phyloP scores from a whole-genome alignment of 2,113 vertebrate species.

The Tursiops truncatus region DNA sequence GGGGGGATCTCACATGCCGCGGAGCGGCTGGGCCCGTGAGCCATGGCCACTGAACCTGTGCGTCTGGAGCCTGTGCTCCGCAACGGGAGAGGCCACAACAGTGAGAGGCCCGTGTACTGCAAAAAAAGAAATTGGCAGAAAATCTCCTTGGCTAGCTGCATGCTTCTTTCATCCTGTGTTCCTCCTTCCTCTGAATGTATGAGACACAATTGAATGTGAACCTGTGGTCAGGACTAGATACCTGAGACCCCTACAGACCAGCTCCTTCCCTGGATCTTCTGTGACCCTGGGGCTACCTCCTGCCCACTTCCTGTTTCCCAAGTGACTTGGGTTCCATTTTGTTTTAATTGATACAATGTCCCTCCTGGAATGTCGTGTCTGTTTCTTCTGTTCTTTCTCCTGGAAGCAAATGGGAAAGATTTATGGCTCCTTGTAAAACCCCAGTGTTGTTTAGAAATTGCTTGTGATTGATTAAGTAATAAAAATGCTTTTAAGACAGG shows the following conservation, averaged over 20 bases:
- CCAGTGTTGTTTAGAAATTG: slow-evolving; percentile 87
- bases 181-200: not conserved
- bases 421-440: slow-evolving; percentile 81
- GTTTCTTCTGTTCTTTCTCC: slow-evolving; percentile 69
- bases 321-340: not conserved
- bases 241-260: accelerated
- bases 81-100: too few relatives aligned
- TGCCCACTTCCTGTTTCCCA: not conserved
- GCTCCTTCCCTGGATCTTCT: not conserved
- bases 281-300: not conserved
- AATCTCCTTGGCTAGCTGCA: not conserved
- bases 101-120: too few relatives aligned
- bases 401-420: slow-evolving; percentile 80
- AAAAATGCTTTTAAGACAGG: slow-evolving; percentile 88
- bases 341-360: slow-evolving; percentile 76
- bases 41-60: too few relatives aligned
- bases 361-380: slow-evolving; percentile 75
- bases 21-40: too few relatives aligned
- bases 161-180: not conserved
- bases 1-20: too few relatives aligned
- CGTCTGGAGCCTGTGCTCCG: too few relatives aligned
- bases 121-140: not conserved
- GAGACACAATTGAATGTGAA: not conserved
- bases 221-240: not conserved
- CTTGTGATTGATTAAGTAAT: slow-evolving; percentile 88